Evolutionary conservation across 2,888 invertebrate genomes (phyloP).

Genomic region (Drosophila mercatorum): DNA sequence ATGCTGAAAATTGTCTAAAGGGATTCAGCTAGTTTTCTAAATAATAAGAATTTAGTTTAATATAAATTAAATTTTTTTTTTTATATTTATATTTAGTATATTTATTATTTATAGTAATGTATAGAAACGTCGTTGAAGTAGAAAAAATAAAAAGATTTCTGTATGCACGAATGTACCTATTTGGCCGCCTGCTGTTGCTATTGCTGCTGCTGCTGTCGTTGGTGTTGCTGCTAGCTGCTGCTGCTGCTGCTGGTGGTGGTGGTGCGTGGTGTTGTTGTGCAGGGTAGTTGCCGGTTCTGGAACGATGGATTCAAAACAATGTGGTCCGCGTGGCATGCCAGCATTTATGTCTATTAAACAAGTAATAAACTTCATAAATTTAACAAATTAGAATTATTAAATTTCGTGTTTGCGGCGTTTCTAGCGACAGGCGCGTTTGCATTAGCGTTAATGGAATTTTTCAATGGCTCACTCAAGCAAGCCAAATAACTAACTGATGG

Average conservation of each 20-base stretch:
- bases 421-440: constrained; percentile 31
- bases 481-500: constrained; percentile 54
- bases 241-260: not conserved
- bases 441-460: constrained; percentile 57
- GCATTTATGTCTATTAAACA: constrained; percentile 66
- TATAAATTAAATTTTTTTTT: not conserved
- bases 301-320: constrained; percentile 47
- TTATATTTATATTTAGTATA: not conserved
- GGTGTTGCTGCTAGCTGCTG: constrained; percentile 11
- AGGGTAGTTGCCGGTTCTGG: constrained; percentile 37
- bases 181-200: constrained; percentile 39
- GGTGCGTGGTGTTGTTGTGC: constrained; percentile 17
- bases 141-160: too few relatives aligned
- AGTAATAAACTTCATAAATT: constrained; percentile 74
- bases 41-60: too few relatives aligned
- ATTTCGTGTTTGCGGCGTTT: constrained; percentile 67
- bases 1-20: too few relatives aligned
- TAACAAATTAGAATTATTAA: constrained; percentile 72
- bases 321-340: constrained; percentile 22
- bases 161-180: constrained; percentile 19
- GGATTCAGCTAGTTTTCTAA: too few relatives aligned
- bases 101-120: constrained; percentile 3
- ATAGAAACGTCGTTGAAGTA: not conserved
- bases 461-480: constrained; percentile 35
- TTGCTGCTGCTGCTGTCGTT: constrained; percentile 19